These are phyloP conservation scores for Gorilla gorilla DNA, from an alignment of 2,113 vertebrate genomes.

Conservation along the genomic window DNA sequence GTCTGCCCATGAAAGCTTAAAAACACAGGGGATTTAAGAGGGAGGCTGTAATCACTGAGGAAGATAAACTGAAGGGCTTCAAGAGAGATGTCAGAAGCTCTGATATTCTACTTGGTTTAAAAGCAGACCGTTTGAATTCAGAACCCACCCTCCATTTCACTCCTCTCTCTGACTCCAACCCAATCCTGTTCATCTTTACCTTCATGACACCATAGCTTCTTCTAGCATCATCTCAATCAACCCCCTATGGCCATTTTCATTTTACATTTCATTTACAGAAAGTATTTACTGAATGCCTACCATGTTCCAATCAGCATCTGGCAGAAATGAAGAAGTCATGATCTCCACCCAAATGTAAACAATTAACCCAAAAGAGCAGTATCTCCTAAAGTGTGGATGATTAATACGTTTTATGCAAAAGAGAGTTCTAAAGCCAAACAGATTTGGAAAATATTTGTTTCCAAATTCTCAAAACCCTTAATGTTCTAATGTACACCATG, in stretches of 20 bases:
- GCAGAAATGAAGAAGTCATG: background rate
- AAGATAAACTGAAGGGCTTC: background rate
- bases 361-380: background rate
- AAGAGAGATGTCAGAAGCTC: background rate
- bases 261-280: background rate
- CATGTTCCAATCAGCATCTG: background rate
- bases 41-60: background rate
- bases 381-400: background rate
- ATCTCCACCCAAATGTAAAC: background rate
- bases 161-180: background rate
- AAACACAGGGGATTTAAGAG: background rate
- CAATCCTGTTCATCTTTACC: background rate
- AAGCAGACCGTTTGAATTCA: background rate
- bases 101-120: background rate
- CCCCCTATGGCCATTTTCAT: fast-evolving
- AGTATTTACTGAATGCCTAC: background rate
- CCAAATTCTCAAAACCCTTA: background rate
- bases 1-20: background rate
- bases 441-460: background rate
- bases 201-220: background rate
- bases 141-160: fast-evolving
- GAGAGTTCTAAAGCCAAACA: background rate
- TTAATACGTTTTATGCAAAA: background rate
- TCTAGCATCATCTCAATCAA: background rate
- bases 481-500: background rate